Evolutionary conservation across 1,140 invertebrate genomes (phyloP), one percentile per base, ranked within the genome.

Genomic region (Drosophila gunungcola): DNA sequence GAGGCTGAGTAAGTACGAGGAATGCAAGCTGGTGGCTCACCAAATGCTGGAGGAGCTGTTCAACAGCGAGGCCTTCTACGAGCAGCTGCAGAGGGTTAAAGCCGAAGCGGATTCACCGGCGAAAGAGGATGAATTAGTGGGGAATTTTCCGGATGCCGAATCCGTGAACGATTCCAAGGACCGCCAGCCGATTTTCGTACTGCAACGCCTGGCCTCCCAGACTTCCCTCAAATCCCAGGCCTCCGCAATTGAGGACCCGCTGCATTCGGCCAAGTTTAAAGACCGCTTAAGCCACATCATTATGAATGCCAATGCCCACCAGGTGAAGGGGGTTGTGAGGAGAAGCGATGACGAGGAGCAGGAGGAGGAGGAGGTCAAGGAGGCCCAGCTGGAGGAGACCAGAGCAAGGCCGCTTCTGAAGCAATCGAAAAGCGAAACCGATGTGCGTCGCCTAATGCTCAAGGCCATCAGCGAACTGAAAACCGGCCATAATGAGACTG

Each of bases 381-480:
- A 34, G 45, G 45, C 16, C n/a, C 36, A 10, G 36, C 36, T 42
- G 7, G 63, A 49, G 46, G 52, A 46, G 48, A 16, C 29, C 6
- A 21, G 49, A 16, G 45, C 45, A 34, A 70, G 89, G 56, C 84
- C 89, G 13, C 67, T 52, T 12, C 63, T 92, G 11, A 90, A 91
- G 68, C 91, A 91, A 67, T 92, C 91, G 51, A 92, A 92, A 78
- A 92, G 91, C 55, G 91, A 92, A 81, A 78, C 79, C 39, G 91
- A 92, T 84, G 64, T 92, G 38, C 81, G 85, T 25, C 61, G 80
- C 51, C 52, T 91, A 56, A 54, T 91, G 48, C 65, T 92, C 43
- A 77, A 86, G 64, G 90, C 91, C 45, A 91, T 91, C 21, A 76
- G 77, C 54, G 77, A 88, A 46, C 83, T 88, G 32, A 88, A 83